These are phyloP conservation scores for Caenorhabditis brenneri DNA, from an alignment of 1,140 invertebrate species.

Conservation along the genomic window DNA sequence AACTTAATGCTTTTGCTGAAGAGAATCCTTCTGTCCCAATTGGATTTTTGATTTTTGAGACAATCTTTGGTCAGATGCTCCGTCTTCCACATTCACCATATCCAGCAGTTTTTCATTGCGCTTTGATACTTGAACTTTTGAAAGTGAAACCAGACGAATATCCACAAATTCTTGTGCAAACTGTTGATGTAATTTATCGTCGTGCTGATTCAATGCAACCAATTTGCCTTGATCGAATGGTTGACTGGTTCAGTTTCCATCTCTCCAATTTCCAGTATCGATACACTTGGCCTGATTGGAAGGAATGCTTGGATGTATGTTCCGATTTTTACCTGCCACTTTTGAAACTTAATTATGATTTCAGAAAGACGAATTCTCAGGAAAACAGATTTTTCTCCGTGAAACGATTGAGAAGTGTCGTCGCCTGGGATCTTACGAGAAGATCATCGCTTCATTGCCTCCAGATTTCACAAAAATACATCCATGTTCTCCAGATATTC, in stretches of 20 bases:
- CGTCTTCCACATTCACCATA: constrained; percentile 85
- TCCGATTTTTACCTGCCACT: not conserved
- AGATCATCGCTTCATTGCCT: constrained; percentile 89
- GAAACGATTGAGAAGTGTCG: constrained; percentile 89
- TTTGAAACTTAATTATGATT: constrained; percentile 70
- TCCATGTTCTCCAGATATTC: constrained; percentile 76
- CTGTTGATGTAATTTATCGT: constrained; percentile 93
- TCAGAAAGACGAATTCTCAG: constrained; percentile 85
- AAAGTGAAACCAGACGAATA: constrained; percentile 93
- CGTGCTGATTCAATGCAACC: constrained; percentile 95
- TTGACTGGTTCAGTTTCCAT: constrained; percentile 97
- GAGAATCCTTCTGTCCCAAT: constrained; percentile 78
- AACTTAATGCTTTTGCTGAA: constrained; percentile 11
- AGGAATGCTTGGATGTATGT: constrained; percentile 68
- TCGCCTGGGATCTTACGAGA: constrained; percentile 93
- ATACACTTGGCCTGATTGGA: constrained; percentile 87
- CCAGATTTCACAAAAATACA: constrained; percentile 81
- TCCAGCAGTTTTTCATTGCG: constrained; percentile 89
- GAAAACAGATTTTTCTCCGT: constrained; percentile 91
- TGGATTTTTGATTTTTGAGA: constrained; percentile 96
- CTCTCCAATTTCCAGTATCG: constrained; percentile 98
- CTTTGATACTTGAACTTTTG: constrained; percentile 83
- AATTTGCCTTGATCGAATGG: constrained; percentile 91
- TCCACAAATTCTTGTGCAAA: constrained; percentile 94
- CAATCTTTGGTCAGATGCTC: constrained; percentile 79